A percentile compares a stretch with the other conserved stretches of the same genome.
Conservation (phyloP, 23 tunicate genomes). For the Trididemnum nubilum region DNA sequence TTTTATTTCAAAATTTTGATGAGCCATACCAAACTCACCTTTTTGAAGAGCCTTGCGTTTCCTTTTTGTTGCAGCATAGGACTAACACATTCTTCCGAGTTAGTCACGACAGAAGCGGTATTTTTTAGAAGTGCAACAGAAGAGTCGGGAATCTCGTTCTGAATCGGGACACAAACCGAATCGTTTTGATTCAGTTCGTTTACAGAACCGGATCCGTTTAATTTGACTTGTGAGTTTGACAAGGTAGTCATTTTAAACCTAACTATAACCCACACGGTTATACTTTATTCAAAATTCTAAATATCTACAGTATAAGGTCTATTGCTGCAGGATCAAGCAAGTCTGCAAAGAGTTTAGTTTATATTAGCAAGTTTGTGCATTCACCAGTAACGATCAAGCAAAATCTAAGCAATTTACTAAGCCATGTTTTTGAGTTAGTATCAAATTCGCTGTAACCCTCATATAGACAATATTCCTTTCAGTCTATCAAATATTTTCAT, state of each 20-base stretch:
- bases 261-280: not conserved
- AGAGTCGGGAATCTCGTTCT: conserved; percentile 42
- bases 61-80: conserved; percentile 11
- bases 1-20: too few species aligned
- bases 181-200: not conserved
- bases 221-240: conserved; percentile 13
- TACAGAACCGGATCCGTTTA: not conserved
- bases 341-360: too few species aligned
- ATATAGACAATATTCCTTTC: too few species aligned
- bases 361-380: too few species aligned
- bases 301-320: too few species aligned
- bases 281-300: too few species aligned
- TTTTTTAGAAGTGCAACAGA: not conserved
- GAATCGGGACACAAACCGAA: not conserved
- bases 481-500: too few species aligned
- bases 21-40: conserved; percentile 30
- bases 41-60: conserved; percentile 35
- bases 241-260: not conserved
- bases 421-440: too few species aligned
- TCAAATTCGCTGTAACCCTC: too few species aligned
- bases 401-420: too few species aligned
- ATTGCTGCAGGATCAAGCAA: too few species aligned
- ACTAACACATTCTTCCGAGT: conserved; percentile 34
- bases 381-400: too few species aligned
- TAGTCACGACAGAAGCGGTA: not conserved